These are phyloP conservation scores for Daktulosphaira vitifoliae DNA, from an alignment of 1,140 invertebrate species.

Conservation along the genomic window DNA sequence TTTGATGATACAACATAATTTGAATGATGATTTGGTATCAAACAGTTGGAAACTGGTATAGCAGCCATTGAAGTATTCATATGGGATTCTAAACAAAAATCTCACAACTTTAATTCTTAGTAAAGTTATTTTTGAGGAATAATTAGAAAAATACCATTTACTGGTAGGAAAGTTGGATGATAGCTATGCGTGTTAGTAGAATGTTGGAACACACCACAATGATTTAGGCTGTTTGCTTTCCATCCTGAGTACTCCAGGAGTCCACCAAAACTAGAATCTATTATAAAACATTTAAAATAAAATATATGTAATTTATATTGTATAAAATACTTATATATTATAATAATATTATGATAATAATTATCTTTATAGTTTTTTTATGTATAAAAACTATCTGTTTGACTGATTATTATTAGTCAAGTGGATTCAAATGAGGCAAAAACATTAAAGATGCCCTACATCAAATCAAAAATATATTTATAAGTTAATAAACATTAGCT, in stretches of 20 bases:
- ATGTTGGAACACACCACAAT: conserved; percentile 16
- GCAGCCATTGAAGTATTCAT: conserved; percentile 6
- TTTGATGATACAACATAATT: conserved; percentile 15
- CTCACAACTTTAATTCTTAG: too few relatives aligned
- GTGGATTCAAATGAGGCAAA: too few relatives aligned
- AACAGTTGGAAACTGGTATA: conserved; percentile 7
- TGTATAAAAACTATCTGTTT: too few relatives aligned
- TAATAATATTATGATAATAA: too few relatives aligned
- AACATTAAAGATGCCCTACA: too few relatives aligned
- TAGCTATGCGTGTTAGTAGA: neutral
- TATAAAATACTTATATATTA: too few relatives aligned
- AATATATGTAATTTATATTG: neutral
- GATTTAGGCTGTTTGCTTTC: conserved; percentile 7
- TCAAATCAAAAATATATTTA: too few relatives aligned
- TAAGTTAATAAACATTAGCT: too few relatives aligned
- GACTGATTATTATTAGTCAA: too few relatives aligned
- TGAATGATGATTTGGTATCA: conserved; percentile 3
- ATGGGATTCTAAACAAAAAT: neutral
- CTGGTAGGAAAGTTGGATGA: conserved; percentile 3
- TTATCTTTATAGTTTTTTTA: too few relatives aligned
- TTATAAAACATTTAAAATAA: too few relatives aligned
- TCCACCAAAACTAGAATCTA: conserved; percentile 12
- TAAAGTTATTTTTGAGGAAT: too few relatives aligned
- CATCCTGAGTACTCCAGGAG: conserved; percentile 8
- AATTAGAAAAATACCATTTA: neutral